Evolutionary conservation across 2,113 vertebrate genomes (phyloP), one percentile per base, ranked within the genome.

Genomic region (Cariama cristata): DNA sequence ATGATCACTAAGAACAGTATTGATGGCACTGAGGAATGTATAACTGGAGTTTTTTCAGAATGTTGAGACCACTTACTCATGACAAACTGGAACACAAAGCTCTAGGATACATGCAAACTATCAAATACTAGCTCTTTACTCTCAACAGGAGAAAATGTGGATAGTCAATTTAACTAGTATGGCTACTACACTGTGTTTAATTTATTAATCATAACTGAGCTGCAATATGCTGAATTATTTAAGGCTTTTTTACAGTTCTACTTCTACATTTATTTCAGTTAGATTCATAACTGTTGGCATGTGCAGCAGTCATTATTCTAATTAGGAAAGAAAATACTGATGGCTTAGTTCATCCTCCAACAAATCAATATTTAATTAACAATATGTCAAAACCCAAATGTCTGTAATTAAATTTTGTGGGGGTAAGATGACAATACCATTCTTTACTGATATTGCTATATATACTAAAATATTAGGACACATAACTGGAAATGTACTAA

Each of bases 341-440:
- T 76, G 55, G 67, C 66, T 91, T 64, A 68, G 93, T 97, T 96
- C 93, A 82, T 96, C 68, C 49, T 93, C 86, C 35, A 64, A 97
- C 91, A 97, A 98, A 97, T 98, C 98, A 97, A 97, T 98, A 98
- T 97, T 98, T 98, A 98, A 98, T 98, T 98, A 98, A 97, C 77
- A 95, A 92, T 72, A 92, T 96, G 97, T 96, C 97, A 95, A 79
- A 94, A 17, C 82, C 20, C 59, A 91, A 94, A 92, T 67, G 71
- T 66, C 81, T 93, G 63, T 91, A 88, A 95, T 92, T 96, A 77
- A 76, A 55, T 96, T 86, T 52, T 68, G 21, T 79, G 58, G 14
- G 85, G 53, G 67, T 59, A 90, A 94, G 87, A 80, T n/a, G 55
- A 93, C 45, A 90, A 91, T 72, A 42, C 38, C 38, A 27, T 68